Evolutionary conservation across 2,113 vertebrate genomes (phyloP).

Genomic region (Danionella cerebrum): DNA sequence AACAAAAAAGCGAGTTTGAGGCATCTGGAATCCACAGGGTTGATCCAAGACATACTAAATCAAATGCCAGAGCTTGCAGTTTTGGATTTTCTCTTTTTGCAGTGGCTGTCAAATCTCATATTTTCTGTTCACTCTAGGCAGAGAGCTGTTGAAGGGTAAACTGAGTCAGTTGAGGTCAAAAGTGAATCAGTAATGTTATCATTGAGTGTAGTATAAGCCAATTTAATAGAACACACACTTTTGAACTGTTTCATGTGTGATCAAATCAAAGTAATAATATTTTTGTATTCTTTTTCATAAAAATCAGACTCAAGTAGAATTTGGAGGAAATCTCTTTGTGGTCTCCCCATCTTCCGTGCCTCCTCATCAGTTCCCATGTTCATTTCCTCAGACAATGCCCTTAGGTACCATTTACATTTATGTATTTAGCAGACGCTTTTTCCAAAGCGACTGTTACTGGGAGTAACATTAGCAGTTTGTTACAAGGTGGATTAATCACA

Average conservation of each 20-base stretch:
- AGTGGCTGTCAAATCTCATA: constrained; percentile 32
- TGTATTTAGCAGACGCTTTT: too few relatives aligned
- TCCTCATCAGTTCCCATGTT: too few relatives aligned
- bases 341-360: too few relatives aligned
- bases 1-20: constrained; percentile 27
- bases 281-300: neutral
- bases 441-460: too few relatives aligned
- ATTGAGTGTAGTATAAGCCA: neutral
- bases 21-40: neutral
- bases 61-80: constrained; percentile 42
- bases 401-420: too few relatives aligned
- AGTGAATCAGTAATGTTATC: neutral
- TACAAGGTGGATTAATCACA: too few relatives aligned
- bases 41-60: constrained; percentile 39
- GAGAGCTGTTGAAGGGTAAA: neutral
- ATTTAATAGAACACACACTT: neutral
- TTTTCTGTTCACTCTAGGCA: constrained; percentile 3
- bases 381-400: too few relatives aligned
- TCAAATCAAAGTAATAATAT: neutral
- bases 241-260: neutral
- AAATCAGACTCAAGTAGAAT: neutral
- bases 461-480: too few relatives aligned
- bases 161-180: neutral
- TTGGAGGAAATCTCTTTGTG: neutral
- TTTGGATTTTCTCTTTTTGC: constrained; percentile 30